Evolutionary conservation across 2,888 invertebrate genomes (phyloP).

Genomic region (Rhorus exstirpatorius): DNA sequence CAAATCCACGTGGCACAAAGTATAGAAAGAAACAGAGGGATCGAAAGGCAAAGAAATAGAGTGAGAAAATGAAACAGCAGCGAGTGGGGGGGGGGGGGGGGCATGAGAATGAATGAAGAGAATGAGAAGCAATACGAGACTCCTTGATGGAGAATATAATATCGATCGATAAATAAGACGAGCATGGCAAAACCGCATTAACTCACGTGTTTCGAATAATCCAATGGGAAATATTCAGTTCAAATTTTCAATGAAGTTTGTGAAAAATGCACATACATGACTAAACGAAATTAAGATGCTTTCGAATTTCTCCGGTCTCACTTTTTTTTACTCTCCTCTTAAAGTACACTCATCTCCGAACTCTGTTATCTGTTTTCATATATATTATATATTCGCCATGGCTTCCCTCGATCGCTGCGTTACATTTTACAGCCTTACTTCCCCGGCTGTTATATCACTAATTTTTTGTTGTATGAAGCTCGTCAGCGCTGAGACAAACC

Average conservation of each 20-base stretch:
- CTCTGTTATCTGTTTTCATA: slow-evolving; percentile 25
- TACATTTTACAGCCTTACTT: slow-evolving; percentile 22
- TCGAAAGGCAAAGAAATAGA: slow-evolving; percentile 57
- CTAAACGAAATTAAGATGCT: slow-evolving; percentile 70
- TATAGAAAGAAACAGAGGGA: slow-evolving; percentile 52
- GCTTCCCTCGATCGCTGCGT: slow-evolving; percentile 13
- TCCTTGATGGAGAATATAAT: slow-evolving; percentile 49
- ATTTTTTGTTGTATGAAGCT: slow-evolving; percentile 39
- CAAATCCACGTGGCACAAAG: slow-evolving; percentile 72
- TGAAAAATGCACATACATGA: slow-evolving; percentile 73
- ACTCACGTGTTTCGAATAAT: slow-evolving; percentile 77
- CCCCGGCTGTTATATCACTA: slow-evolving; percentile 44
- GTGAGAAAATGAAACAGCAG: slow-evolving; percentile 66
- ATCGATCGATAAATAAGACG: slow-evolving; percentile 75
- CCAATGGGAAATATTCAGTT: slow-evolving; percentile 74
- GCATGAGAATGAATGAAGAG: slow-evolving; percentile 58
- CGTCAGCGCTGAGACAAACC: slow-evolving; percentile 23
- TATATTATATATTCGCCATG: slow-evolving; percentile 22
- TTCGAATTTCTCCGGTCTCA: slow-evolving; percentile 57
- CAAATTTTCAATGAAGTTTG: slow-evolving; percentile 69
- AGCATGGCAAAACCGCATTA: slow-evolving; percentile 54
- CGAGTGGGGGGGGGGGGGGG: neutral
- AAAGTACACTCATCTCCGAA: slow-evolving; percentile 6
- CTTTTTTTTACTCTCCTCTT: neutral
- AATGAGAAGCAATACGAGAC: slow-evolving; percentile 56